phyloP scores from a whole-genome alignment of 2,113 vertebrate species.

The Oenanthe melanoleuca region DNA sequence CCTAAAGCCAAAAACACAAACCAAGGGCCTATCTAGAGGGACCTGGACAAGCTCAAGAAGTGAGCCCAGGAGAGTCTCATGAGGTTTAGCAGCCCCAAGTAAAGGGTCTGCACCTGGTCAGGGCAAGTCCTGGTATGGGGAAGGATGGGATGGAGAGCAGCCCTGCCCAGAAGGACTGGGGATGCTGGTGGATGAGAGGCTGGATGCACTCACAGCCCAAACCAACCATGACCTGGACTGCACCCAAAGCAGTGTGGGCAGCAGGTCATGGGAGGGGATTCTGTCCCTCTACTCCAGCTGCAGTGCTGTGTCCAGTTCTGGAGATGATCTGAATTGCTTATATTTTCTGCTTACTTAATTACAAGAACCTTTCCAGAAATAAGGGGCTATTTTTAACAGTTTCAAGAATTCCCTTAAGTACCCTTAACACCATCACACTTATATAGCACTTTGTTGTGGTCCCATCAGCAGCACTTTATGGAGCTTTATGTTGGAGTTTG shows the following conservation, averaged over 20 bases:
- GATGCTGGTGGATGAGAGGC: not conserved
- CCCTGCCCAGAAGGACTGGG: not conserved
- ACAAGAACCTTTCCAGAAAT: not conserved
- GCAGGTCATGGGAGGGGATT: not conserved
- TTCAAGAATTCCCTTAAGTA: not conserved
- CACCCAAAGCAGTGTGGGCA: not conserved
- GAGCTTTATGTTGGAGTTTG: not conserved
- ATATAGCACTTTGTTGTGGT: not conserved
- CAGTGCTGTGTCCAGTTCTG: not conserved
- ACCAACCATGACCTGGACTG: not conserved
- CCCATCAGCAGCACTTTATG: not conserved
- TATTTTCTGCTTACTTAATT: not conserved
- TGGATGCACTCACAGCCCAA: not conserved
- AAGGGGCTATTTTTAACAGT: not conserved
- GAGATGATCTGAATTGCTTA: not conserved
- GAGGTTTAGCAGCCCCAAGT: not conserved
- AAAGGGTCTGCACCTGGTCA: not conserved
- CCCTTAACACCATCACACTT: not conserved
- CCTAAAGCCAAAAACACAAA: not conserved
- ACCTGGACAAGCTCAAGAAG: not conserved
- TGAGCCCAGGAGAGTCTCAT: not conserved
- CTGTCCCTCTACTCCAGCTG: not conserved
- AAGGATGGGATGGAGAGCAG: accelerated
- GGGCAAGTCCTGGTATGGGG: not conserved
- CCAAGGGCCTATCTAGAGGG: not conserved